These are phyloP conservation scores for Hirtodrosophila alboralis DNA, from an alignment of 2,888 invertebrate species.

Conservation along the genomic window DNA sequence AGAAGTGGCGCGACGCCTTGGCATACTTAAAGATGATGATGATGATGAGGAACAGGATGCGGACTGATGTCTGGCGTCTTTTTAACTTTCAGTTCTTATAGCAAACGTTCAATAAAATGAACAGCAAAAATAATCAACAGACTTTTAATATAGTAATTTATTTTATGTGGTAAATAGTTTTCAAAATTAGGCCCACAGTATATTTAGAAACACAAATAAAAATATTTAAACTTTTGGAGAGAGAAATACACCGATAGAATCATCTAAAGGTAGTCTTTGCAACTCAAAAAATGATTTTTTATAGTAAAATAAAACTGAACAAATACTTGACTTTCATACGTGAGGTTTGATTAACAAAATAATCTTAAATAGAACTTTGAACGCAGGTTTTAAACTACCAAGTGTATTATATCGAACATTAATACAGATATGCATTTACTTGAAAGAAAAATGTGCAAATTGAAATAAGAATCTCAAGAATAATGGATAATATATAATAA, in stretches of 20 bases:
- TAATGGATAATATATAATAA: constrained; percentile 4
- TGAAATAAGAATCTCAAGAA: constrained; percentile 35
- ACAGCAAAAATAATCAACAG: background rate
- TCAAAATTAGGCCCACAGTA: too few relatives aligned
- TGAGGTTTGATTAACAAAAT: too few relatives aligned
- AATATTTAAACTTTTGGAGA: too few relatives aligned
- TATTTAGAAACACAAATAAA: too few relatives aligned
- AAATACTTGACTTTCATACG: too few relatives aligned
- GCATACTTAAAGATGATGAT: constrained; percentile 92
- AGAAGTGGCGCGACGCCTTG: constrained; percentile 92
- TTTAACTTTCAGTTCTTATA: background rate
- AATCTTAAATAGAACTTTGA: background rate
- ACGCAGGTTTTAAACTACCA: constrained; percentile 5
- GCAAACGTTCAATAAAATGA: background rate
- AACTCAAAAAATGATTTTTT: too few relatives aligned
- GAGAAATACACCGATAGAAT: too few relatives aligned
- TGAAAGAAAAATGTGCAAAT: constrained; percentile 42
- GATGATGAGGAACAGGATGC: constrained; percentile 85
- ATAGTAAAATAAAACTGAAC: too few relatives aligned
- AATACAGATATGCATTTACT: constrained; percentile 48
- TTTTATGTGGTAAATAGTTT: too few relatives aligned
- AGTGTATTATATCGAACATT: constrained; percentile 5
- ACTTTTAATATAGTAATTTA: too few relatives aligned
- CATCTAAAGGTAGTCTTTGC: too few relatives aligned
- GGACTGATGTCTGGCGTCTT: constrained; percentile 15